These are phyloP conservation scores for Vollenhovia emeryi DNA, from an alignment of 1,140 invertebrate genomes.

Conservation along the genomic window DNA sequence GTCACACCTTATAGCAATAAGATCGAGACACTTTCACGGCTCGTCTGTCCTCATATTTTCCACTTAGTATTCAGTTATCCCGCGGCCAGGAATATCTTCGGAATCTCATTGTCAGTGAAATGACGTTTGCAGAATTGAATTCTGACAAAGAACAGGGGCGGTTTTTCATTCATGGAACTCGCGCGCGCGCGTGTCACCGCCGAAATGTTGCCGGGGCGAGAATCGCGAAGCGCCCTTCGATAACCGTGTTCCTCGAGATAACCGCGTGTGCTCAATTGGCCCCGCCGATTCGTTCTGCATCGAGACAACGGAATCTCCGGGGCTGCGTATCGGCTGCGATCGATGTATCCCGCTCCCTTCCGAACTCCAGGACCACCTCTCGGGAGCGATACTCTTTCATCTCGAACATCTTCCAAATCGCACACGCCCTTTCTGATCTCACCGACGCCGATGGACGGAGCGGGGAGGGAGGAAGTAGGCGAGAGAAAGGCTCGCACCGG, in stretches of 20 bases:
- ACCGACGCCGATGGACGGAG: background rate
- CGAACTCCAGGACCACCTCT: background rate
- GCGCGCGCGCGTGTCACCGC: background rate
- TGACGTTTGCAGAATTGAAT: constrained; percentile 12
- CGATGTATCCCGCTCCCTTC: constrained; percentile 17
- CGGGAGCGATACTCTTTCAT: constrained; percentile 34
- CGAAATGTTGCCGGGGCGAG: constrained; percentile 1
- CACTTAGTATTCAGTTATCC: background rate
- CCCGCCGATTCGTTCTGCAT: constrained; percentile 16
- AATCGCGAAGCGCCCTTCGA: constrained; percentile 23
- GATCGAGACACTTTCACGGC: background rate
- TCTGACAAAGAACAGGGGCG: background rate
- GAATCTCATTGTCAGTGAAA: background rate
- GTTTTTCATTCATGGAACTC: background rate
- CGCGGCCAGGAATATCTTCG: background rate
- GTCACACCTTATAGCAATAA: too few relatives aligned
- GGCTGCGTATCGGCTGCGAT: background rate
- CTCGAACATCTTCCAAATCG: constrained; percentile 13
- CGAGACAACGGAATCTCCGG: constrained; percentile 8
- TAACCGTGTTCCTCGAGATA: constrained; percentile 47
- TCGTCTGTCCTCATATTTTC: background rate
- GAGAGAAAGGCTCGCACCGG: background rate
- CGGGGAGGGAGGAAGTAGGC: background rate
- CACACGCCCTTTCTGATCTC: background rate
- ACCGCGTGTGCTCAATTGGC: constrained; percentile 33